Base-by-base conservation (phyloP, 2,797 vertebrate genomes). In the Sebastes reedi region DNA sequence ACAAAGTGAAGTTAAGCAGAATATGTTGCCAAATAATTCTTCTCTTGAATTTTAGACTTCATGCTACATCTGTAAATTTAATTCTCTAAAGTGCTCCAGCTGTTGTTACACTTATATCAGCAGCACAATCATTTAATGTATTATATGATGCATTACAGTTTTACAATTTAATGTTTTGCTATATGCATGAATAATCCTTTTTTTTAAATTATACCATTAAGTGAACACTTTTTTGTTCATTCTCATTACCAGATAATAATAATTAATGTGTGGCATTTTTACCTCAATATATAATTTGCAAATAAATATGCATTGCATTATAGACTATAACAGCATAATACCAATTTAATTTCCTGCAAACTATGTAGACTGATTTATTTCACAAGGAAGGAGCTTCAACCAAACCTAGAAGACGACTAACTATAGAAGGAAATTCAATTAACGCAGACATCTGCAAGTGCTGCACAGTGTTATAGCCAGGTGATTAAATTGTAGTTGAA, bases 341-440 rank as follows among this genome's bases (percentile, higher is more conserved):
- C 62, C 14, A 58, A 58, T 68, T 77, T 64, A 32, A 80, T 84
- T 67, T 79, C 32, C 46, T 78, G 36, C 16, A 77, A 85, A 75
- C 66, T 75, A 52, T 39, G 50, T 22, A 18, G 72, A 72, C 77
- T 67, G 75, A 86, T 76, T 80, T 77, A 69, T 61, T 34, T 59
- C 30, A 54, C 5, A 6, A 52, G 25, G 25, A 52, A 20, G 60
- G 27, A 20, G 61, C 56, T 79, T 70, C n/a, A 74, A 59, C 67
- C 20, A 64, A 71, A 62, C 61, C 50, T 20, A 70, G 42, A 67
- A n/a, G 29, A 74, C 29, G 42, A 39, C 61, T 61, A 54, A 42
- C 32, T 55, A 72, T 42, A 46, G 25, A 65, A 14, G 39, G 66
- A 59, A 80, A 79, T 79, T 70, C 65, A 64, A 27, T 67, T 62